Evolutionary conservation across 2,888 invertebrate species (phyloP).

Genomic region (Leucania comma): DNA sequence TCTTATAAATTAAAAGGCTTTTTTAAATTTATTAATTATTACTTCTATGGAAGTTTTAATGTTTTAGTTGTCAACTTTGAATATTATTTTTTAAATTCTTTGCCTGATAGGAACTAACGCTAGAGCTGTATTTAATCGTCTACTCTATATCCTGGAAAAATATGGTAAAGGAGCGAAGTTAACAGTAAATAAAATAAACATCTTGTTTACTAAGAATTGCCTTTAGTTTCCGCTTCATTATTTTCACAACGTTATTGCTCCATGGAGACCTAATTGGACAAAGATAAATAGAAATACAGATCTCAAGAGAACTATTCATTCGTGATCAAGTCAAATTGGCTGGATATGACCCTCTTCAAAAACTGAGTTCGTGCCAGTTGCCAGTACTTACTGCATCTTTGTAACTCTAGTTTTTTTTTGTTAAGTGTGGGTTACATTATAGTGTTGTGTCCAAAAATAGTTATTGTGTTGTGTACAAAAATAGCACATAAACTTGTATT

Average conservation of each 20-base stretch:
- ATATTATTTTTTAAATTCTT: too few species aligned
- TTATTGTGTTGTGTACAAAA: too few species aligned
- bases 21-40: too few species aligned
- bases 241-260: neutral
- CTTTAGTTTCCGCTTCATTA: neutral
- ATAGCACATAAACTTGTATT: too few species aligned
- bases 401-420: too few species aligned
- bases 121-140: neutral
- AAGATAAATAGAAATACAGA: slow-evolving; percentile 13
- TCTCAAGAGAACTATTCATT: slow-evolving; percentile 22
- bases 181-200: neutral
- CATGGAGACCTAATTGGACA: slow-evolving; percentile 1
- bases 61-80: too few species aligned
- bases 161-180: neutral
- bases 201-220: neutral
- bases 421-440: too few species aligned
- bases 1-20: too few species aligned
- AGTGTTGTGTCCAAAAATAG: too few species aligned
- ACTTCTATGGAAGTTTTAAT: too few species aligned
- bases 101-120: neutral
- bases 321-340: neutral
- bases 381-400: neutral
- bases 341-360: slow-evolving; percentile 1
- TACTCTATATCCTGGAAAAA: too few species aligned
- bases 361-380: neutral